Evolutionary conservation across 2,113 vertebrate genomes (phyloP).

Genomic region (Empidonax alnorum): DNA sequence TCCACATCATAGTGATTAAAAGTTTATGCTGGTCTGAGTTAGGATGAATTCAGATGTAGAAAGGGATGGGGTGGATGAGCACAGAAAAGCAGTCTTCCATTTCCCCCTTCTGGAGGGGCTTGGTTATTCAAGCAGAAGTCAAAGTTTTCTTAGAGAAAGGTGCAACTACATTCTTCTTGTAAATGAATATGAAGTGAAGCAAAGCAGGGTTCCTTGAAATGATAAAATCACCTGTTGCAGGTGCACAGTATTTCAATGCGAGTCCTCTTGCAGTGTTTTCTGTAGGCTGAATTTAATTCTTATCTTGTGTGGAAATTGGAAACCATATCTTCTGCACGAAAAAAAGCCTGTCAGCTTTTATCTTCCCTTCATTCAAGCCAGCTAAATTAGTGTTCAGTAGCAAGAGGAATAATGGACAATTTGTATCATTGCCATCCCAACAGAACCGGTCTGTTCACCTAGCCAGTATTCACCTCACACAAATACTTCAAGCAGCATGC

Average conservation of each 20-base stretch:
- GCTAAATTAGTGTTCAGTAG: not conserved
- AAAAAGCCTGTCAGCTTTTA: not conserved
- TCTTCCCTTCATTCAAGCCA: not conserved
- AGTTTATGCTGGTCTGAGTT: not conserved
- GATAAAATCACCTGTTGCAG: not conserved
- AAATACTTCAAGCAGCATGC: not conserved
- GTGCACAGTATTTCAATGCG: not conserved
- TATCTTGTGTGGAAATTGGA: not conserved
- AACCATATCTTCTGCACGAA: not conserved
- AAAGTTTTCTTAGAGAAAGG: not conserved
- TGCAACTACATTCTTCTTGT: not conserved
- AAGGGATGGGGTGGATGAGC: not conserved
- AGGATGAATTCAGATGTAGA: not conserved
- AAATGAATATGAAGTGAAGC: not conserved
- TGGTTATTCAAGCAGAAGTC: not conserved
- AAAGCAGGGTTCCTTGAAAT: not conserved
- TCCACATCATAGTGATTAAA: not conserved
- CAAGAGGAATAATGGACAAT: not conserved
- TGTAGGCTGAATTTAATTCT: not conserved
- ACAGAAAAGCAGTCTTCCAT: not conserved
- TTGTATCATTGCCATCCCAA: not conserved
- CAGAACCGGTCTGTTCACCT: not conserved
- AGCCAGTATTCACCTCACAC: not conserved
- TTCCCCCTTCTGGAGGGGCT: not conserved
- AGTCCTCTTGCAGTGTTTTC: not conserved